Percentiles rank a stretch among this genome's conserved stretches.
Conservation (phyloP, 2,888 invertebrate genomes). For the Drosophila atripex region DNA sequence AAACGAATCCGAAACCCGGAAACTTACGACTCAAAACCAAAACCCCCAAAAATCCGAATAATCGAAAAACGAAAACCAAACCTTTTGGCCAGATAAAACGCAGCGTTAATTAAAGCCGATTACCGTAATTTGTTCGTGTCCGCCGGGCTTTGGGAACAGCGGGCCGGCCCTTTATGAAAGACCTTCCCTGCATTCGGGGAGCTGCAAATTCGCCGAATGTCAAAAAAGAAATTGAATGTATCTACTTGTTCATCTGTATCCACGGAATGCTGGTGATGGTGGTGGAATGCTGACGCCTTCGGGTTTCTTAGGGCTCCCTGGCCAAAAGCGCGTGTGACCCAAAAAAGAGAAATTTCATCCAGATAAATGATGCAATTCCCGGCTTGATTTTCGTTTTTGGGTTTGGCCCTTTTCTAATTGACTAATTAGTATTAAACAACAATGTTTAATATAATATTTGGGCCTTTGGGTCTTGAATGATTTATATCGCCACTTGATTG, state of each 20-base stretch:
- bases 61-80: slow-evolving; percentile 16
- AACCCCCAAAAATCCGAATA: slow-evolving; percentile 3
- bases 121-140: slow-evolving; percentile 74
- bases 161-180: slow-evolving; percentile 58
- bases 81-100: slow-evolving; percentile 64
- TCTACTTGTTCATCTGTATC: slow-evolving; percentile 7
- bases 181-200: slow-evolving; percentile 41
- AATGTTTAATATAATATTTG: slow-evolving; percentile 35
- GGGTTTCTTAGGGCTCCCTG: slow-evolving; percentile 28
- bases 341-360: slow-evolving; percentile 66
- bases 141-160: slow-evolving; percentile 43
- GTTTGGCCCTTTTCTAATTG: slow-evolving; percentile 52
- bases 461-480: slow-evolving; percentile 37
- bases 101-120: slow-evolving; percentile 75
- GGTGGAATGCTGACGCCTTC: slow-evolving; percentile 29
- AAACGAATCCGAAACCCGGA: slow-evolving; percentile 20
- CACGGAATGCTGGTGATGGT: slow-evolving; percentile 16
- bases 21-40: slow-evolving; percentile 5
- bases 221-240: slow-evolving; percentile 59
- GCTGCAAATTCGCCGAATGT: slow-evolving; percentile 63
- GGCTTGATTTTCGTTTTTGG: slow-evolving; percentile 1
- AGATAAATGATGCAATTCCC: slow-evolving; percentile 74
- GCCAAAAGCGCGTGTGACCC: slow-evolving; percentile 64
- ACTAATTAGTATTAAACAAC: slow-evolving; percentile 42
- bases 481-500: slow-evolving; percentile 28